Conservation (phyloP, 2,888 invertebrate genomes). For the Calliphora vomitoria region DNA sequence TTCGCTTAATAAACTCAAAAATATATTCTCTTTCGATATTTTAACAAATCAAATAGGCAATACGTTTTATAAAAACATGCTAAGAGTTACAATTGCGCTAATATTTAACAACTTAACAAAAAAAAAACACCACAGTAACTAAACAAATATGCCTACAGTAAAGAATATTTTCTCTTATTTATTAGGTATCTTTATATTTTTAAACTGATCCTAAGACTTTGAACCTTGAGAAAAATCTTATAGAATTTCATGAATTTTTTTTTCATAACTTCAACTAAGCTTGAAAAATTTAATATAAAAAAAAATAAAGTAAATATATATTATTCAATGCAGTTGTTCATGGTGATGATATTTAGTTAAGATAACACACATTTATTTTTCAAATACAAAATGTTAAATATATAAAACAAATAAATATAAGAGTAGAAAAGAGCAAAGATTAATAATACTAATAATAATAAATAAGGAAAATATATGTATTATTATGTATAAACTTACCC, state of each 20-base stretch:
- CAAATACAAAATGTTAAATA: not conserved
- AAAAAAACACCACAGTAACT: too few relatives aligned
- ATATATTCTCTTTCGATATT: too few relatives aligned
- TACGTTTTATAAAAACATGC: too few relatives aligned
- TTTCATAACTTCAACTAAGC: not conserved
- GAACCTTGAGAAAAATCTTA: too few relatives aligned
- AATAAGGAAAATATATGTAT: not conserved
- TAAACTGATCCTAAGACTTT: too few relatives aligned
- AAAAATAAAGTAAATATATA: not conserved
- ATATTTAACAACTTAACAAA: too few relatives aligned
- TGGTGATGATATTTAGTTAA: not conserved
- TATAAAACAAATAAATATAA: not conserved
- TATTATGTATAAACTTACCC: conserved; percentile 63
- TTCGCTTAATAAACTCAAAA: too few relatives aligned
- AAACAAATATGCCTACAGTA: too few relatives aligned
- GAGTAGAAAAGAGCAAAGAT: not conserved
- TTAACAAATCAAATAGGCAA: too few relatives aligned
- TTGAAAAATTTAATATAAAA: not conserved
- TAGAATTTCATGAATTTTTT: not conserved
- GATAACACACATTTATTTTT: conserved; percentile 7
- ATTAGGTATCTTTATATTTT: too few relatives aligned
- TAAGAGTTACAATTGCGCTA: too few relatives aligned
- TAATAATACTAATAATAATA: not conserved
- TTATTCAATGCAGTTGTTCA: not conserved
- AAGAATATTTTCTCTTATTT: too few relatives aligned